Conservation (phyloP, 2,113 vertebrate genomes). For the Scopus umbretta region DNA sequence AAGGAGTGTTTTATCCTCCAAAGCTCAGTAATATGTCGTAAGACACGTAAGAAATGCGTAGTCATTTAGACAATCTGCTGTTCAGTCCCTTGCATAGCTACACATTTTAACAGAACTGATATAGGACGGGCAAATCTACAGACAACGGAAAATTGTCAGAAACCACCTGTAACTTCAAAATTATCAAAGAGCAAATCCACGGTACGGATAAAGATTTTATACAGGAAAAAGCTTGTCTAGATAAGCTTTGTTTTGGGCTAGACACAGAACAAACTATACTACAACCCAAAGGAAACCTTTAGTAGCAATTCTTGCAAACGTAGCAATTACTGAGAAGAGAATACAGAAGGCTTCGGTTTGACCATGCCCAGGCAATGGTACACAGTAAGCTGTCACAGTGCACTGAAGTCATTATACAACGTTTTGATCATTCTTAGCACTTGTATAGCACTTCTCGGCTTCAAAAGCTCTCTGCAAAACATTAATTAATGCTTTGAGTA, state of each 20-base stretch:
- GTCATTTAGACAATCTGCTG: neutral
- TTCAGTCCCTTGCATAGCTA: neutral
- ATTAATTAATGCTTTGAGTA: neutral
- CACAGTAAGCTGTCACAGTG: neutral
- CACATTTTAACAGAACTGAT: neutral
- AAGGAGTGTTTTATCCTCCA: neutral
- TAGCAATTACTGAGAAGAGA: neutral
- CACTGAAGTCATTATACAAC: neutral
- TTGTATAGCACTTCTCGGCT: neutral
- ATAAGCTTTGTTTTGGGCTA: neutral
- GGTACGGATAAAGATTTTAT: neutral
- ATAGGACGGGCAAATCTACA: neutral
- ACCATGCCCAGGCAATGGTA: neutral
- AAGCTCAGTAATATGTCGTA: neutral
- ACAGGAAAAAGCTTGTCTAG: neutral
- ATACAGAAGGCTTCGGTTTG: neutral
- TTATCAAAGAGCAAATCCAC: neutral
- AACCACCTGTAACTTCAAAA: neutral
- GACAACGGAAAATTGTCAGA: neutral
- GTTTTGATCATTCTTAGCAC: neutral
- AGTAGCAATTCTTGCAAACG: neutral
- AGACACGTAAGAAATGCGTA: neutral
- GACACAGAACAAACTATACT: neutral
- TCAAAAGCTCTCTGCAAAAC: constrained; percentile 35
- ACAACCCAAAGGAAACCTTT: neutral